Conservation (phyloP, 2,797 vertebrate species). For the Poecilia gillii region DNA sequence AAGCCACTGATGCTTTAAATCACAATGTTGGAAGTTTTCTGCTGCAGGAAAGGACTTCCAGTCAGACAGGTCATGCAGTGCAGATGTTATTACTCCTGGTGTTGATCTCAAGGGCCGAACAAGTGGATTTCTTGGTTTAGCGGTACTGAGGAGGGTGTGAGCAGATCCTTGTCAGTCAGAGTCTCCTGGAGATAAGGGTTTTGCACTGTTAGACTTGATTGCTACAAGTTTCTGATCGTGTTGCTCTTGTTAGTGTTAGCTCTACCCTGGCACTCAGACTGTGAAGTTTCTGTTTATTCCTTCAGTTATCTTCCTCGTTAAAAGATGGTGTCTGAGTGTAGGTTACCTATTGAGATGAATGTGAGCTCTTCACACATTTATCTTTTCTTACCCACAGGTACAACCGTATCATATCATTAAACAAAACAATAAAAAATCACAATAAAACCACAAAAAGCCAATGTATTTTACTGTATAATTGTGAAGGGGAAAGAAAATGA, state of each 20-base stretch:
- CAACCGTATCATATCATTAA: background rate
- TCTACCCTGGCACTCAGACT: background rate
- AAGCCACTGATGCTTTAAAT: background rate
- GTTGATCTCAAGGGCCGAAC: constrained; percentile 19
- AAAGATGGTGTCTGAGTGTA: background rate
- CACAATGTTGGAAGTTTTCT: background rate
- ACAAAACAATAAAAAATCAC: too few species aligned
- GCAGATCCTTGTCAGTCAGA: background rate
- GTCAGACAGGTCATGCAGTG: background rate
- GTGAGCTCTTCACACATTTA: background rate
- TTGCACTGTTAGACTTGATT: background rate
- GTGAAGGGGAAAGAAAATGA: background rate
- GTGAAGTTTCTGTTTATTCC: background rate
- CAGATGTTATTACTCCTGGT: constrained; percentile 5
- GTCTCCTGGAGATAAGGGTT: background rate
- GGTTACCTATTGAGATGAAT: background rate
- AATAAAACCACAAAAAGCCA: background rate
- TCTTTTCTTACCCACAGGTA: background rate
- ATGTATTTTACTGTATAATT: background rate
- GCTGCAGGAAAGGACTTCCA: background rate
- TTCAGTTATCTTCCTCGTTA: background rate
- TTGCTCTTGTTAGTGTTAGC: background rate
- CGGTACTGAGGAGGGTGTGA: background rate
- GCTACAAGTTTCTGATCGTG: background rate
- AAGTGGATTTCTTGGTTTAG: constrained; percentile 6